Conservation (phyloP, 2,797 vertebrate species). For the Intellagama lesueurii region DNA sequence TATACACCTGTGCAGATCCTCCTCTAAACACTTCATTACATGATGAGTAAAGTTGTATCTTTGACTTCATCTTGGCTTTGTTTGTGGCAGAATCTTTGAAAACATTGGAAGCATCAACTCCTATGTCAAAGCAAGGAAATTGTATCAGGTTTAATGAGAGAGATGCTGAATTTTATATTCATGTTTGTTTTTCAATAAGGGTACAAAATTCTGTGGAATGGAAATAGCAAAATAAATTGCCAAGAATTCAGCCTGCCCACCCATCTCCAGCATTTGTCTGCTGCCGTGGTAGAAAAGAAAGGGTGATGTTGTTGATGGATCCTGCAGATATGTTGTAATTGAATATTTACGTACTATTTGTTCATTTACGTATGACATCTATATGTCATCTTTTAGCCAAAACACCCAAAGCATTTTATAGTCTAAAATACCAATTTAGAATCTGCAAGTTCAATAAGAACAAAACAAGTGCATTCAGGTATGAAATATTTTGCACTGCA, state of each 20-base stretch:
- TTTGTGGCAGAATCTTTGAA: background rate
- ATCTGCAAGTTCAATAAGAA: background rate
- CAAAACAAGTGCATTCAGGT: background rate
- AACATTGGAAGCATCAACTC: background rate
- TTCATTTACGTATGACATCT: background rate
- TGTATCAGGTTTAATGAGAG: background rate
- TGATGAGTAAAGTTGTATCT: background rate
- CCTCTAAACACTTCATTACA: slow-evolving; percentile 10
- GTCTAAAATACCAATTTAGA: background rate
- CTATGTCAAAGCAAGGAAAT: background rate
- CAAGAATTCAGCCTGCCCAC: background rate
- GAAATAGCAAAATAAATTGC: background rate
- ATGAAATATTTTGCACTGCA: background rate
- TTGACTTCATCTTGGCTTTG: background rate
- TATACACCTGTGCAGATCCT: background rate
- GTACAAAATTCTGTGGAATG: background rate
- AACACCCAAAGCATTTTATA: background rate
- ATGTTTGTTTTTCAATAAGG: slow-evolving; percentile 12
- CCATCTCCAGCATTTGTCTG: background rate
- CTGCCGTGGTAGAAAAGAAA: background rate
- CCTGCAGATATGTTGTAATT: background rate
- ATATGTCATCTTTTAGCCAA: background rate
- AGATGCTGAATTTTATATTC: slow-evolving; percentile 18
- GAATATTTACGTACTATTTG: background rate
- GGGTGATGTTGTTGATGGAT: background rate